Base-by-base conservation (phyloP, 2,888 invertebrate genomes). In the Microctonus brassicae region DNA sequence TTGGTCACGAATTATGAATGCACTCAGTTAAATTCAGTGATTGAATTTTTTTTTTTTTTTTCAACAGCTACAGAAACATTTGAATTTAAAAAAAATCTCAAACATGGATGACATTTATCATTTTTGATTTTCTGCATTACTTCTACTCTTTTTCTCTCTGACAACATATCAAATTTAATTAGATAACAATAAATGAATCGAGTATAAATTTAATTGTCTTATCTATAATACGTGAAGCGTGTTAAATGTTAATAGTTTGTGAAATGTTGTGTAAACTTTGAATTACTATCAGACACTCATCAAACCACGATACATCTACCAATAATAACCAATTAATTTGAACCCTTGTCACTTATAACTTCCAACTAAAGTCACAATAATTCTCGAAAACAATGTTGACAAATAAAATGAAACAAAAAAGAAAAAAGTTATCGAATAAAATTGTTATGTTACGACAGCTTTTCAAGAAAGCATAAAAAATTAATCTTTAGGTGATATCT, bases 151-250 rank as follows among this genome's bases (percentile, higher is more conserved):
- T 26, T 6, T 55, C 57, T 29, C 24, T 26, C 11, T 29, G 26
- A 26, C 29, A n/a, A n/a, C n/a, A n/a, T n/a, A n/a, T n/a, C n/a
- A n/a, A n/a, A n/a, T n/a, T n/a, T n/a, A n/a, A n/a, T n/a, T n/a
- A n/a, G n/a, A n/a, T n/a, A n/a, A n/a, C n/a, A n/a, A n/a, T n/a
- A n/a, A n/a, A n/a, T n/a, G n/a, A n/a, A n/a, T n/a, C n/a, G n/a
- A n/a, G n/a, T 76, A 75, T 65, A 73, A 76, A 76, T 76, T 66
- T 73, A 71, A 75, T 73, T 69, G 67, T 52, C 17, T 13, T 13
- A 20, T 62, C 17, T 42, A 42, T n/a, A n/a, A 42, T n/a, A n/a
- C n/a, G n/a, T n/a, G n/a, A n/a, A n/a, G n/a, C n/a, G n/a, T n/a
- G 13, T 57, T 26, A 57, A n/a, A 11, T 29, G 24, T 26, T 7